phyloP scores from a whole-genome alignment of 2,888 invertebrate species.

The Cantharis nigra region DNA sequence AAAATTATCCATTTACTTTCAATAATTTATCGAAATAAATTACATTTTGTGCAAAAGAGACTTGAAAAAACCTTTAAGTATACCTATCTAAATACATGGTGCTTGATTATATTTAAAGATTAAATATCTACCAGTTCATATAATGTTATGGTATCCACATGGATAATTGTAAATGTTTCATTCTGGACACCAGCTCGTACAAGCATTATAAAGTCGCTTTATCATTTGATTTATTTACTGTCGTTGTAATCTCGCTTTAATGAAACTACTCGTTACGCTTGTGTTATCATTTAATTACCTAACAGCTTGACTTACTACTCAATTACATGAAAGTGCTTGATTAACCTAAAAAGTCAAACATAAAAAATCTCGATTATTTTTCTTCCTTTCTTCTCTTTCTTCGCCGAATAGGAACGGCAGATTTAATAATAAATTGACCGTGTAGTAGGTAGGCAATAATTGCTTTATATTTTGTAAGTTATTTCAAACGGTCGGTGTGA shows the following conservation, averaged over 20 bases:
- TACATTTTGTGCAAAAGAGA: not conserved
- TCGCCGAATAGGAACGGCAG: not conserved
- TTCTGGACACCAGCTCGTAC: not conserved
- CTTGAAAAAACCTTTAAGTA: not conserved
- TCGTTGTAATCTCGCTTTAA: conserved; percentile 1
- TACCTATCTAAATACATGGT: not conserved
- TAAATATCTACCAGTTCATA: not conserved
- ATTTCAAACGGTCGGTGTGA: not conserved
- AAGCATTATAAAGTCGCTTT: not conserved
- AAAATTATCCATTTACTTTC: too few species aligned
- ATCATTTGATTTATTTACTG: conserved; percentile 23
- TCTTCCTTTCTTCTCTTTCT: not conserved
- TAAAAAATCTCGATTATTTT: not conserved
- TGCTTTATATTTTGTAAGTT: not conserved
- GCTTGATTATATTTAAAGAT: not conserved
- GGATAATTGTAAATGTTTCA: not conserved
- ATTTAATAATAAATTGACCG: not conserved
- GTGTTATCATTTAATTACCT: conserved; percentile 24
- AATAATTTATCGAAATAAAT: not conserved
- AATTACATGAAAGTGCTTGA: not conserved
- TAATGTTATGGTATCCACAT: not conserved
- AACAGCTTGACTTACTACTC: conserved; percentile 1
- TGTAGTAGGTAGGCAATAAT: not conserved
- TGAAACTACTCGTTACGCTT: conserved; percentile 18
- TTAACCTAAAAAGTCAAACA: not conserved